A percentile compares a stretch with the other conserved stretches of the same genome.
Evolutionary conservation across 1,140 invertebrate genomes (phyloP).

Genomic region (Neoseiulus cucumeris): DNA sequence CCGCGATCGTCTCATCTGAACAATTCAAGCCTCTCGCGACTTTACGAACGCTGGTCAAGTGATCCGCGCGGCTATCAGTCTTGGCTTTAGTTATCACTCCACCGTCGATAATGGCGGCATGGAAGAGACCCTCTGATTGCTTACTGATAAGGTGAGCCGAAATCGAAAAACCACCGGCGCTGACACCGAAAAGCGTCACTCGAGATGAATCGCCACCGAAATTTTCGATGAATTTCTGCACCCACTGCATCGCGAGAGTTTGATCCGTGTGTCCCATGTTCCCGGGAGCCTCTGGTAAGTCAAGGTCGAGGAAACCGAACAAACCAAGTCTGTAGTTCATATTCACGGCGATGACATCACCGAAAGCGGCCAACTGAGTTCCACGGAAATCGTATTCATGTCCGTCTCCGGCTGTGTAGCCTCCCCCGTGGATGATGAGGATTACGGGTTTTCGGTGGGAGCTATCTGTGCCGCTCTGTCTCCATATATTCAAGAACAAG

Average conservation of each 20-base stretch:
- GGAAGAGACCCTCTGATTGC: not conserved
- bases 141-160: conserved; percentile 23
- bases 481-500: not conserved
- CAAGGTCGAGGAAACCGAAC: not conserved
- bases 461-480: not conserved
- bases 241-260: conserved; percentile 16
- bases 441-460: not conserved
- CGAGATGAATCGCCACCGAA: conserved; percentile 24
- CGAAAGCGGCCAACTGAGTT: not conserved
- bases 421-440: not conserved
- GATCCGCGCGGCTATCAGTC: not conserved
- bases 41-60: too few relatives aligned
- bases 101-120: not conserved
- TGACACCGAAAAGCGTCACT: conserved; percentile 34
- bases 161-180: conserved; percentile 25
- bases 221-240: conserved; percentile 24
- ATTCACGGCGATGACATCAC: not conserved
- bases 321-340: not conserved
- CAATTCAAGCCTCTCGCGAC: not conserved
- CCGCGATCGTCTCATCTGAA: not conserved
- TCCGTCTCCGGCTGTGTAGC: conserved; percentile 7
- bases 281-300: not conserved
- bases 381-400: not conserved
- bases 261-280: not conserved
- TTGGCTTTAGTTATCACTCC: not conserved